Percentiles rank a stretch among this genome's conserved stretches.
These are phyloP conservation scores for Catostomus latipinnis DNA, from an alignment of 2,797 vertebrate genomes.

Conservation along the genomic window DNA sequence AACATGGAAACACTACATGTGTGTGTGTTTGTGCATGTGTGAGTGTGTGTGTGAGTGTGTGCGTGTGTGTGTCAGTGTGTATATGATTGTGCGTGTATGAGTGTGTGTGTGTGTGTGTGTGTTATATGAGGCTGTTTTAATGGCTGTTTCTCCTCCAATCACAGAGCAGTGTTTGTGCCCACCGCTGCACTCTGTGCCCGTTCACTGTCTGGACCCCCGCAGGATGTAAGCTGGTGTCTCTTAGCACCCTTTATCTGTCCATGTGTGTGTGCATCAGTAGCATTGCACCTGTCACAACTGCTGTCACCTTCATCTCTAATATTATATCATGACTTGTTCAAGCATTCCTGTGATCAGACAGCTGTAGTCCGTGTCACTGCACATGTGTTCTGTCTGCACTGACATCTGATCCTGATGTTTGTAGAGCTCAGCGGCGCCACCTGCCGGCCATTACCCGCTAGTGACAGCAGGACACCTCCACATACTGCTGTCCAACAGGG, in stretches of 20 bases:
- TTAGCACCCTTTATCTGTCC: conserved; percentile 49
- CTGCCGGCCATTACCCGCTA: conserved; percentile 79
- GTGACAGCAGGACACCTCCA: conserved; percentile 79
- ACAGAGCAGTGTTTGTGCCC: conserved; percentile 74
- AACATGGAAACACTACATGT: no score
- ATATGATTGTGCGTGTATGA: no score
- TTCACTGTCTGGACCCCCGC: conserved; percentile 67
- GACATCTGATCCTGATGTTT: conserved; percentile 57
- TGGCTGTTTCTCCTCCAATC: conserved; percentile 69
- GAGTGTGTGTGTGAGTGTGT: not conserved
- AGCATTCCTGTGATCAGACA: no score
- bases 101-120: not conserved
- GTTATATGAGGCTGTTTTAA: conserved; percentile 56
- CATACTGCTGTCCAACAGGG: conserved; percentile 82
- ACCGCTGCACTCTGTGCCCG: conserved; percentile 68
- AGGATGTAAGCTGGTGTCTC: conserved; percentile 71
- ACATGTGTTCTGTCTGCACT: conserved; percentile 8
- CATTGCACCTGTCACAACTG: conserved; percentile 16
- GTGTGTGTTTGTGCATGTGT: not conserved
- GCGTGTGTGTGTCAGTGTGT: not conserved
- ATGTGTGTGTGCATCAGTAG: conserved; percentile 32
- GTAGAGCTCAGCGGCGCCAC: conserved; percentile 66
- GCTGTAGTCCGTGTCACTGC: not conserved
- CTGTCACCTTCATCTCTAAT: conserved; percentile 15
- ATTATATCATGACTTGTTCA: not conserved